Conservation (phyloP, 2,113 vertebrate species). For the Furnarius figulus region DNA sequence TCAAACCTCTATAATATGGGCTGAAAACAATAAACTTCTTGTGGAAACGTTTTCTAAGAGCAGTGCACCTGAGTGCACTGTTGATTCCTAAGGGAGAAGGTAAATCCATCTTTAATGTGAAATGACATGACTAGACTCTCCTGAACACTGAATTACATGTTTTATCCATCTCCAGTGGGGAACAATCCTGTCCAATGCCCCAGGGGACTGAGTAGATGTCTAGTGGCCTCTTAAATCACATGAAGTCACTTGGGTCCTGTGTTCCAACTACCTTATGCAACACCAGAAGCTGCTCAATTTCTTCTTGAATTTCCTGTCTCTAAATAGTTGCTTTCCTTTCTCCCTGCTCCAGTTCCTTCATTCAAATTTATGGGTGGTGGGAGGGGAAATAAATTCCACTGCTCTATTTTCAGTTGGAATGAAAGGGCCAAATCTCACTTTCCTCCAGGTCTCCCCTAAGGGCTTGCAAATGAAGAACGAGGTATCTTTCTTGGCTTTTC, state of each 20-base stretch:
- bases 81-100: neutral
- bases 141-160: neutral
- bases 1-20: accelerated
- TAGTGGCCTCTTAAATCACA: neutral
- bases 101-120: neutral
- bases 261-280: neutral
- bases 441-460: neutral
- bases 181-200: neutral
- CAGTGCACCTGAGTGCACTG: accelerated
- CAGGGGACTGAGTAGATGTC: neutral
- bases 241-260: neutral
- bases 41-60: neutral
- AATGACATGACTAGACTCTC: neutral
- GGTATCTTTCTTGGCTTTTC: neutral
- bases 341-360: neutral
- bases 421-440: neutral
- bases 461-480: neutral
- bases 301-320: neutral
- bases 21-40: neutral
- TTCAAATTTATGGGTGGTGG: neutral
- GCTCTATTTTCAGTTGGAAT: neutral
- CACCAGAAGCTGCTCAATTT: neutral
- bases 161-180: neutral
- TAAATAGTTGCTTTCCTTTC: neutral
- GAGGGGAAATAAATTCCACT: neutral